Conservation (phyloP, 2,113 vertebrate species). For the Chinchilla lanigera region DNA sequence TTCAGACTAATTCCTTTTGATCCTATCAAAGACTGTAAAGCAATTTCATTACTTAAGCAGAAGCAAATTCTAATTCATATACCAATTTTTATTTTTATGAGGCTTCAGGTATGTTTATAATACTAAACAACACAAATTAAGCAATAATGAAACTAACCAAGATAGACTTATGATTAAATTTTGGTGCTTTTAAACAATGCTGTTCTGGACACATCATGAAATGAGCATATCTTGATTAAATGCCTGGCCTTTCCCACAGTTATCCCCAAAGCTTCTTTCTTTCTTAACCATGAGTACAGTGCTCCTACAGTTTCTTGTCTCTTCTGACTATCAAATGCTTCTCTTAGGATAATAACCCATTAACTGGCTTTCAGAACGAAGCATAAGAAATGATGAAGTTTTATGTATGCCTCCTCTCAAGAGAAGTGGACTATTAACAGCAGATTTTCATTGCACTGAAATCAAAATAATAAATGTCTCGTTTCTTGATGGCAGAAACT, state of each 20-base stretch:
- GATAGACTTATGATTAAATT: neutral
- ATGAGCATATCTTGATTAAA: neutral
- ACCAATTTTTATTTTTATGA: constrained; percentile 53
- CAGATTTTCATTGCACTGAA: neutral
- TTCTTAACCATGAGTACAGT: neutral
- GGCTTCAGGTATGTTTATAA: neutral
- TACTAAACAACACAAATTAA: neutral
- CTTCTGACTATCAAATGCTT: constrained; percentile 26
- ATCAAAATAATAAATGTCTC: neutral
- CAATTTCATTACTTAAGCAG: constrained; percentile 27
- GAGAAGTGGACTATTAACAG: neutral
- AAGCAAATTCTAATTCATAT: constrained; percentile 45
- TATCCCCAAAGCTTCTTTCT: neutral
- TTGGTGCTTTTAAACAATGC: constrained; percentile 25
- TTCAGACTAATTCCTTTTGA: constrained; percentile 1
- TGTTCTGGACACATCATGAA: neutral
- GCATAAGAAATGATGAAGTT: neutral
- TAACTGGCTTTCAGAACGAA: constrained; percentile 41
- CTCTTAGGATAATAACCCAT: constrained; percentile 10
- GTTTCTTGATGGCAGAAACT: constrained; percentile 6
- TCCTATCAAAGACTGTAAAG: constrained; percentile 23
- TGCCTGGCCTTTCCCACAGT: neutral
- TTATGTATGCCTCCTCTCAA: constrained; percentile 2
- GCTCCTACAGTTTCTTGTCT: neutral
- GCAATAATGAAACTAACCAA: neutral